Evolutionary conservation across 2,888 invertebrate genomes (phyloP).

Genomic region (Caenorhabditis doughertyi): DNA sequence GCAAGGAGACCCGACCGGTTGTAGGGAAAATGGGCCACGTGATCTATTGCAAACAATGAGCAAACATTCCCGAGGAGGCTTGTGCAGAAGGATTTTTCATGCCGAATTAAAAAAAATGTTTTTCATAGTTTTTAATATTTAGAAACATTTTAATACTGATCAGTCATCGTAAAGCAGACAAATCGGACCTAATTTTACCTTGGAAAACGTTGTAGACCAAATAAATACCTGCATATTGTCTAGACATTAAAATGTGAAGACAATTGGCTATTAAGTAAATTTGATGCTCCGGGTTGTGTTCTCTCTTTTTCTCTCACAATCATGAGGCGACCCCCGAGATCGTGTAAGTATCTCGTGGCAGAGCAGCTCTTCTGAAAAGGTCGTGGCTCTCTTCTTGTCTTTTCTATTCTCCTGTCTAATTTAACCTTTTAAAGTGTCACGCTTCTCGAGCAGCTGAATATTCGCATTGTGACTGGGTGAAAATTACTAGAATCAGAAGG

Average conservation of each 20-base stretch:
- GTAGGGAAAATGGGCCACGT: slow-evolving; percentile 40
- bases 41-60: slow-evolving; percentile 58
- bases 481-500: slow-evolving; percentile 25
- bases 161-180: background rate
- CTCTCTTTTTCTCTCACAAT: background rate
- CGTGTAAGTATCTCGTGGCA: slow-evolving; percentile 45
- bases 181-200: slow-evolving; percentile 23
- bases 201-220: too few relatives aligned
- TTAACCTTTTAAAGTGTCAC: slow-evolving; percentile 39
- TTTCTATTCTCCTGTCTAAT: slow-evolving; percentile 15
- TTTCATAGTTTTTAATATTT: background rate
- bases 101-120: background rate
- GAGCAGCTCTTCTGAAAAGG: slow-evolving; percentile 42
- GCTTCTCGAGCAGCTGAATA: slow-evolving; percentile 30
- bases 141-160: slow-evolving; percentile 14
- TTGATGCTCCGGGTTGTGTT: background rate
- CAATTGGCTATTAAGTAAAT: slow-evolving; percentile 8
- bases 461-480: slow-evolving; percentile 14
- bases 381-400: slow-evolving; percentile 41
- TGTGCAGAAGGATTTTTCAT: slow-evolving; percentile 27
- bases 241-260: slow-evolving; percentile 25
- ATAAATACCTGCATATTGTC: too few relatives aligned
- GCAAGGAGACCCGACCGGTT: slow-evolving; percentile 40
- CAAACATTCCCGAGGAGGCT: slow-evolving; percentile 34
- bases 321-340: background rate